Conservation (phyloP, 2,888 invertebrate species). For the Melipona beecheii region DNA sequence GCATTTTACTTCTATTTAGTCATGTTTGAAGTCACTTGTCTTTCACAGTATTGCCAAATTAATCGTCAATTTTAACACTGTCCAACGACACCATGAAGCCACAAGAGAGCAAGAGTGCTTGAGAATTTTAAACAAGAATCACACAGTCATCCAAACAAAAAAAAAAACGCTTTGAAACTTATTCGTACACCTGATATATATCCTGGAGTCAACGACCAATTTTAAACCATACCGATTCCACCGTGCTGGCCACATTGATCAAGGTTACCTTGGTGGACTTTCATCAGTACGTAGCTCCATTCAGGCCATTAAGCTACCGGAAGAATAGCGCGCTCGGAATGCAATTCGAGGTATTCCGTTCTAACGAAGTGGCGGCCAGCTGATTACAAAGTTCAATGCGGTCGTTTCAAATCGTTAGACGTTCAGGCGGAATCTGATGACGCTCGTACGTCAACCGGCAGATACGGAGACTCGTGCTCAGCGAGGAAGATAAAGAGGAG, state of each 20-base stretch:
- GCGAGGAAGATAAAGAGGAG: conserved; percentile 18
- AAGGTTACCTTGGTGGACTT: neutral
- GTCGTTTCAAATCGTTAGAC: conserved; percentile 37
- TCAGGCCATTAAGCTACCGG: neutral
- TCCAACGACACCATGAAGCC: too few species aligned
- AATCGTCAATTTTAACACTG: too few species aligned
- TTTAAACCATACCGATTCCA: neutral
- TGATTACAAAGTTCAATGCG: conserved; percentile 49
- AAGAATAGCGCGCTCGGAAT: neutral
- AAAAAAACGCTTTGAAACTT: too few species aligned
- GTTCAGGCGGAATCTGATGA: conserved; percentile 5
- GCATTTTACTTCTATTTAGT: too few species aligned
- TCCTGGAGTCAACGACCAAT: neutral
- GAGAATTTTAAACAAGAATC: too few species aligned
- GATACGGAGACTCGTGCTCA: neutral
- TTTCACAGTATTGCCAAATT: too few species aligned
- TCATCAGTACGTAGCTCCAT: neutral
- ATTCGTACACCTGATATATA: neutral
- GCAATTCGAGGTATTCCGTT: neutral
- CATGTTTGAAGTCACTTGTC: too few species aligned
- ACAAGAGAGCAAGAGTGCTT: too few species aligned
- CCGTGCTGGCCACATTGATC: neutral
- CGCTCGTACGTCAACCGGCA: conserved; percentile 23
- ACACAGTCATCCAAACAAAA: too few species aligned
- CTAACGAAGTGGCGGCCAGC: neutral